phyloP scores from a whole-genome alignment of 1,140 invertebrate species.

The Atta texana region DNA sequence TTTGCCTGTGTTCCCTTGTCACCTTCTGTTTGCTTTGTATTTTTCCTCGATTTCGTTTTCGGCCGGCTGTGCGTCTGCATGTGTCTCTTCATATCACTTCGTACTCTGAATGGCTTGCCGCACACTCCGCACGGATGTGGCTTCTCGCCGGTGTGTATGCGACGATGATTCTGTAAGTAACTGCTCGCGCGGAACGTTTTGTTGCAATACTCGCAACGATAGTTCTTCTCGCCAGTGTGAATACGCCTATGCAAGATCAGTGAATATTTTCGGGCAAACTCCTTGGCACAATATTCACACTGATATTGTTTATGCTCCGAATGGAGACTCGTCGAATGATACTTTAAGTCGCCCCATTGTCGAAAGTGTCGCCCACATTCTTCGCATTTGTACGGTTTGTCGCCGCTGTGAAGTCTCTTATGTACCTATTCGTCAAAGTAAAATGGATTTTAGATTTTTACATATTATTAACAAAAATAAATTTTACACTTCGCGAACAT shows the following conservation, averaged over 20 bases:
- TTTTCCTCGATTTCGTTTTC: conserved; percentile 66
- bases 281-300: conserved; percentile 96
- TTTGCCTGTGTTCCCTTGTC: conserved; percentile 73
- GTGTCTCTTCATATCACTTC: conserved; percentile 96
- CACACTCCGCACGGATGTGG: conserved; percentile 93
- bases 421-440: conserved; percentile 87
- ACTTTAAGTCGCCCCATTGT: conserved; percentile 96
- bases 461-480: conserved; percentile 39
- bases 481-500: not conserved
- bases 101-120: conserved; percentile 93
- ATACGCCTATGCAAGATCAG: conserved; percentile 96
- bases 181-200: conserved; percentile 95
- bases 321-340: conserved; percentile 95
- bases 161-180: conserved; percentile 94
- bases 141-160: conserved; percentile 96
- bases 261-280: conserved; percentile 97
- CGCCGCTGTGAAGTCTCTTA: conserved; percentile 91
- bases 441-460: not conserved
- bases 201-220: conserved; percentile 94
- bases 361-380: conserved; percentile 92
- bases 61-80: conserved; percentile 91
- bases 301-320: conserved; percentile 93
- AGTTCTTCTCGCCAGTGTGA: conserved; percentile 96
- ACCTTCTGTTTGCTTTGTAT: conserved; percentile 50
- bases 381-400: conserved; percentile 93